Evolutionary conservation across 92 coral and sea anemone species (phyloP).

Genomic region (Porites cylindrica): DNA sequence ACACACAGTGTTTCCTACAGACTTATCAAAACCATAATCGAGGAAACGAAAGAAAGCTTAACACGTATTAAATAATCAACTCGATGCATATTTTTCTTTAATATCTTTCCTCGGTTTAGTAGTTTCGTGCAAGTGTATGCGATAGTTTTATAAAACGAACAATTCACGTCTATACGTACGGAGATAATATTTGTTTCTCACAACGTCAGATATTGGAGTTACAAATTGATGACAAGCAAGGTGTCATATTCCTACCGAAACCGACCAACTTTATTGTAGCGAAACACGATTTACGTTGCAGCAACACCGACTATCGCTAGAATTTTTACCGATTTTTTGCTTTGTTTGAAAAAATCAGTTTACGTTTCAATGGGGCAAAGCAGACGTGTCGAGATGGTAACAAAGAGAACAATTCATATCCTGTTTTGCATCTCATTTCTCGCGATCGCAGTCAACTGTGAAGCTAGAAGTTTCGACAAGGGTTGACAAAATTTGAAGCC

Average conservation of each 20-base stretch:
- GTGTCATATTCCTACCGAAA: background rate
- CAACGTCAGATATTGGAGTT: background rate
- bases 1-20: background rate
- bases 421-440: slow-evolving; percentile 5
- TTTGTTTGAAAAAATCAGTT: background rate
- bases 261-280: background rate
- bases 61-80: background rate
- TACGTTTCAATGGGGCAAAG: background rate
- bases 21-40: background rate
- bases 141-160: background rate
- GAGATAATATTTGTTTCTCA: background rate
- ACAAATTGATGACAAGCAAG: background rate
- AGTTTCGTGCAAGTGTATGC: background rate
- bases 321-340: background rate
- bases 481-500: background rate
- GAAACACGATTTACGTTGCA: background rate
- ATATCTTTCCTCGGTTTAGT: background rate
- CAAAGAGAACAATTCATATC: slow-evolving; percentile 8
- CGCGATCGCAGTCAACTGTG: background rate
- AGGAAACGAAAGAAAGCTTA: slow-evolving; percentile 4
- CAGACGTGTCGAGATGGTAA: background rate
- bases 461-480: slow-evolving; percentile 6
- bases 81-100: background rate
- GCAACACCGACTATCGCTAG: background rate
- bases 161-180: background rate